These are phyloP conservation scores for Chloropsis hardwickii DNA, from an alignment of 2,113 vertebrate species.

Conservation along the genomic window DNA sequence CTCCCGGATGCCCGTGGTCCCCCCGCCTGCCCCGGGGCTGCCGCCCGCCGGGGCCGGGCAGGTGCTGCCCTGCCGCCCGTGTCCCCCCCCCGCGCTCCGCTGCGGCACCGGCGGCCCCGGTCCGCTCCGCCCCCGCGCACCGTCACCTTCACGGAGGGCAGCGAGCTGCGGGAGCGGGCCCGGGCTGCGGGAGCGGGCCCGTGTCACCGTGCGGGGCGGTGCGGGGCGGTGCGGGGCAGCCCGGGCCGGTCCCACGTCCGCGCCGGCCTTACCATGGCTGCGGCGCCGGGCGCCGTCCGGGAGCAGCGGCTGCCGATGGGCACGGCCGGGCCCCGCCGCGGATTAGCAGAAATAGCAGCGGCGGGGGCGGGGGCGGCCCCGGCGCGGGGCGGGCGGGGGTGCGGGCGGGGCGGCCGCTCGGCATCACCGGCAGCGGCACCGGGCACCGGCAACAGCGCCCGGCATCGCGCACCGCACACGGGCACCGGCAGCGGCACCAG, in stretches of 20 bases:
- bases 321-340: too few relatives aligned
- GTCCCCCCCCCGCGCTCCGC: not conserved
- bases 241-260: too few relatives aligned
- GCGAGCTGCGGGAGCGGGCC: not conserved
- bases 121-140: not conserved
- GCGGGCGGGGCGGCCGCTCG: not conserved
- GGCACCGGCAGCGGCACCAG: too few relatives aligned
- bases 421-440: not conserved
- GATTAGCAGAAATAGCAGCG: too few relatives aligned
- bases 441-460: not conserved
- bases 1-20: not conserved
- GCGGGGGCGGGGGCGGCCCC: too few relatives aligned
- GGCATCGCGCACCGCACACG: not conserved
- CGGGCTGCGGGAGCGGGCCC: not conserved
- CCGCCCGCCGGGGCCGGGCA: not conserved
- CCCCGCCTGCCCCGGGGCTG: not conserved
- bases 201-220: not conserved
- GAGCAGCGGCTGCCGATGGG: too few relatives aligned
- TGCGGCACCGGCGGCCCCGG: not conserved
- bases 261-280: too few relatives aligned
- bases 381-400: not conserved
- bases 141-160: not conserved
- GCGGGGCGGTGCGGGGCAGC: too few relatives aligned
- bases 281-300: too few relatives aligned
- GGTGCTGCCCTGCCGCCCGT: not conserved